A percentile compares a stretch with the other conserved stretches of the same genome.
Evolutionary conservation across 2,797 vertebrate species (phyloP).

Genomic region (Propithecus perrieri): DNA sequence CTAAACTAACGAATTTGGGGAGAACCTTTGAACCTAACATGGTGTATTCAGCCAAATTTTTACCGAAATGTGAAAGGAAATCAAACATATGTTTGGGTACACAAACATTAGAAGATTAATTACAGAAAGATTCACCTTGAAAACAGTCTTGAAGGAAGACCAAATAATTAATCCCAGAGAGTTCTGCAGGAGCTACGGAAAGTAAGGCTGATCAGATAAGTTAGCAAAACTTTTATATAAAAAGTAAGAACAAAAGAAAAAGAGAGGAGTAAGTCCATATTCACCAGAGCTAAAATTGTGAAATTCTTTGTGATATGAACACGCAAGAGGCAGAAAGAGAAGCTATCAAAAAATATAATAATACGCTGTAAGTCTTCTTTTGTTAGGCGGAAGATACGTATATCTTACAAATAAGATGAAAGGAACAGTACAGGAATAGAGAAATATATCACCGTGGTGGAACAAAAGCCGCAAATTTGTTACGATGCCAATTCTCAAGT

Average conservation of each 20-base stretch:
- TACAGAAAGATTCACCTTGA: not conserved
- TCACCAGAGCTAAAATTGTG: not conserved
- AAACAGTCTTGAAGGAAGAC: not conserved
- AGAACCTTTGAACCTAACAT: not conserved
- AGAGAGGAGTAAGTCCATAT: accelerated
- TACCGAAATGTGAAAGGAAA: not conserved
- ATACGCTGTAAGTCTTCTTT: accelerated
- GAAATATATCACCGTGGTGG: not conserved
- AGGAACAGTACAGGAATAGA: not conserved
- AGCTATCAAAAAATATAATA: not conserved
- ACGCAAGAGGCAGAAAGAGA: accelerated
- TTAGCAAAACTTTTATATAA: not conserved
- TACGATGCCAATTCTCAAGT: not conserved
- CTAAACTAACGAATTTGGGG: not conserved
- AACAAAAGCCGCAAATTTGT: not conserved
- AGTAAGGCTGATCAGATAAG: not conserved
- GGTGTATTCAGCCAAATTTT: not conserved
- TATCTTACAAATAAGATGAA: not conserved
- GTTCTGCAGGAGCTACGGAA: not conserved
- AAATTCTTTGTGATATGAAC: not conserved
- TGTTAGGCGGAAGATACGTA: not conserved
- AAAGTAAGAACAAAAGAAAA: not conserved
- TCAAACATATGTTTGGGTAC: not conserved
- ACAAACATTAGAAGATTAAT: not conserved
- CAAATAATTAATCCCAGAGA: not conserved